Evolutionary conservation across 2,113 vertebrate species (phyloP).

Genomic region (Procavia capensis): DNA sequence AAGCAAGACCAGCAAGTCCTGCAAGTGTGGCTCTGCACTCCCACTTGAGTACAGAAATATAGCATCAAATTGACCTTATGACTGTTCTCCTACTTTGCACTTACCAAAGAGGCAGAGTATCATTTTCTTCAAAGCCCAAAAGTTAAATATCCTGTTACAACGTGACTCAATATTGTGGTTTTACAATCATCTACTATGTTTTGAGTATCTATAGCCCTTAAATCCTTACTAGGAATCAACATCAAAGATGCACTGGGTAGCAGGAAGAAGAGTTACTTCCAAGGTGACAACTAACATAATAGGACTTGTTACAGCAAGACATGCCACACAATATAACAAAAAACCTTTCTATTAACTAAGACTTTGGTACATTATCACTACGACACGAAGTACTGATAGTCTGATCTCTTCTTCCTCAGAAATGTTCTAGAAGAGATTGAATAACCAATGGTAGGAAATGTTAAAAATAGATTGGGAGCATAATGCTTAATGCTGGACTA

Average conservation of each 20-base stretch:
- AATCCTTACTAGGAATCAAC: background rate
- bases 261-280: background rate
- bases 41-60: too few species aligned
- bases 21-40: background rate
- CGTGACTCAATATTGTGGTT: background rate
- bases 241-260: background rate
- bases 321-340: background rate
- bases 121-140: slow-evolving; percentile 18
- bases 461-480: background rate
- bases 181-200: slow-evolving; percentile 8
- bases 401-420: background rate
- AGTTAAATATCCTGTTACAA: background rate
- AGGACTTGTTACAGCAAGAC: background rate
- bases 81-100: background rate
- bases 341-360: background rate
- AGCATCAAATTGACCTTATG: background rate
- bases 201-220: background rate
- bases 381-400: accelerated
- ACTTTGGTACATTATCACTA: background rate
- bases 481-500: background rate
- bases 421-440: background rate
- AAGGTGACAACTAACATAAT: background rate
- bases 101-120: background rate
- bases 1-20: background rate
- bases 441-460: background rate